Percentiles rank a stretch among this genome's conserved stretches.
These are phyloP conservation scores for Plagodis dolabraria DNA, from an alignment of 2,888 invertebrate genomes.

Conservation along the genomic window DNA sequence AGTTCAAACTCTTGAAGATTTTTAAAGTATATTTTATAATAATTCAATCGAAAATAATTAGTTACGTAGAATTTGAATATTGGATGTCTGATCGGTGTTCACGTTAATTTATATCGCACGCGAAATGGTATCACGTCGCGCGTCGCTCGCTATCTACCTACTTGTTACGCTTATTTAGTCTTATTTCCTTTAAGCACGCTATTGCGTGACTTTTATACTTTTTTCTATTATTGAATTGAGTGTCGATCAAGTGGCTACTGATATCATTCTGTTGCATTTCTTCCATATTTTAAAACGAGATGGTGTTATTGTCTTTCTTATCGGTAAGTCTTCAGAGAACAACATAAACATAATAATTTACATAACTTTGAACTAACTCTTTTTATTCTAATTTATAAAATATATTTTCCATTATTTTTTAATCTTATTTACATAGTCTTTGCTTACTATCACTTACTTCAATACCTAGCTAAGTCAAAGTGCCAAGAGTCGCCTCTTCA, in stretches of 20 bases:
- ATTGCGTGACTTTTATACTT: not conserved
- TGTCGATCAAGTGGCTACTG: not conserved
- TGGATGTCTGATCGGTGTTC: slow-evolving; percentile 55
- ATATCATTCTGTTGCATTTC: not conserved
- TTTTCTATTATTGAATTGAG: not conserved
- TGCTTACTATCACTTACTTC: slow-evolving; percentile 34
- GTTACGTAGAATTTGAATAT: slow-evolving; percentile 66
- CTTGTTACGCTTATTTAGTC: slow-evolving; percentile 5
- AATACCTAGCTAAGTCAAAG: slow-evolving; percentile 76
- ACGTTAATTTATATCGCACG: slow-evolving; percentile 41
- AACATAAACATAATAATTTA: no score
- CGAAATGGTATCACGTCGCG: slow-evolving; percentile 15
- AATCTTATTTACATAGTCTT: not conserved
- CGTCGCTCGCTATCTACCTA: slow-evolving; percentile 10
- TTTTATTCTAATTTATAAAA: no score
- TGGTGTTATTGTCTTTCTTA: not conserved
- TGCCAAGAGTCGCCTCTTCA: slow-evolving; percentile 77
- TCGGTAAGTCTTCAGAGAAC: not conserved
- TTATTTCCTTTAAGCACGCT: slow-evolving; percentile 17
- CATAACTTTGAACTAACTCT: no score
- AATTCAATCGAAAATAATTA: slow-evolving; percentile 64
- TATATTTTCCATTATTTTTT: no score
- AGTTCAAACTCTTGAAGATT: slow-evolving; percentile 77
- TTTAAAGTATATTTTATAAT: slow-evolving; percentile 76
- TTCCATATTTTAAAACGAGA: not conserved